These are phyloP conservation scores for Rhynchophorus ferrugineus DNA, from an alignment of 1,140 invertebrate species.

Conservation along the genomic window DNA sequence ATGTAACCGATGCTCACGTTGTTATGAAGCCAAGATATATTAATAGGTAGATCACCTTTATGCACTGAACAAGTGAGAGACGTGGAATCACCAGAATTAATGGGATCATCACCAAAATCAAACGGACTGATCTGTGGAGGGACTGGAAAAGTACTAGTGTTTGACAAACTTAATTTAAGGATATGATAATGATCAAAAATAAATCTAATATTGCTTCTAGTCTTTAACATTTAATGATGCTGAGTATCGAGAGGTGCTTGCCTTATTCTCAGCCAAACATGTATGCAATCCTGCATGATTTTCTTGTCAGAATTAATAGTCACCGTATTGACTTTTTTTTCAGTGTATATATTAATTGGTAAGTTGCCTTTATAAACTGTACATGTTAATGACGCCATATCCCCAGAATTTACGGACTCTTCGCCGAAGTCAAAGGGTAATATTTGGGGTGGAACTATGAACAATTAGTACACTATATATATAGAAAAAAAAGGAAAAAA, in stretches of 20 bases:
- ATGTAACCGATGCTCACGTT: conserved; percentile 42
- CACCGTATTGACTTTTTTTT: no score
- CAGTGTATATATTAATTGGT: conserved; percentile 54
- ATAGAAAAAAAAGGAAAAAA: background rate
- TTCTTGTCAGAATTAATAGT: no score
- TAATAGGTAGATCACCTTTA: conserved; percentile 63
- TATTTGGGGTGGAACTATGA: conserved; percentile 60
- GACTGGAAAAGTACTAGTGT: conserved; percentile 34
- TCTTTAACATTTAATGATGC: conserved; percentile 32
- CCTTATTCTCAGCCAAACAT: conserved; percentile 59
- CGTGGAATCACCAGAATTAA: conserved; percentile 62
- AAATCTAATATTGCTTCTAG: background rate
- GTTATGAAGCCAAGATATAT: conserved; percentile 51
- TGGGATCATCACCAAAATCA: conserved; percentile 51
- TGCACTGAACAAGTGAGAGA: conserved; percentile 66
- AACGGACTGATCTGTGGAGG: conserved; percentile 33
- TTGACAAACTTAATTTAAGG: background rate
- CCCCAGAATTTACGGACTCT: conserved; percentile 58
- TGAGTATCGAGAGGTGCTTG: conserved; percentile 45
- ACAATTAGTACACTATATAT: conserved; percentile 9
- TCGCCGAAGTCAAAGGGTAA: conserved; percentile 65
- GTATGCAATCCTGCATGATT: conserved; percentile 59
- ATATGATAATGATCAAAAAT: background rate
- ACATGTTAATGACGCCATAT: conserved; percentile 54
- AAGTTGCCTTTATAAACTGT: conserved; percentile 59